Evolutionary conservation across 2,113 vertebrate genomes (phyloP).

Genomic region (Patagioenas fasciata): DNA sequence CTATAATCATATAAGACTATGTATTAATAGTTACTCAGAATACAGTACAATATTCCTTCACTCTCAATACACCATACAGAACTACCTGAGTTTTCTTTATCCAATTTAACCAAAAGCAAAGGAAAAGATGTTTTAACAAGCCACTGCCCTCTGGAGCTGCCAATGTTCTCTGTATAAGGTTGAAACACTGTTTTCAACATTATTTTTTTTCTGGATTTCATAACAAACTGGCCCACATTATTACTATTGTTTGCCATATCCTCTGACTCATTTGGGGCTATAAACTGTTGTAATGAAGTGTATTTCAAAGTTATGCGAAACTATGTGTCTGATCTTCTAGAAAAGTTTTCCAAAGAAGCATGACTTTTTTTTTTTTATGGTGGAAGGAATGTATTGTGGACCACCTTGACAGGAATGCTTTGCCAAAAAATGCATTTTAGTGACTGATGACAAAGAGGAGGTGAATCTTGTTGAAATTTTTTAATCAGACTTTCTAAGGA

Average conservation of each 20-base stretch:
- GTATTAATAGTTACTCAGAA: neutral
- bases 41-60: neutral
- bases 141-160: neutral
- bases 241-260: neutral
- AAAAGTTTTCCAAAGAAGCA: neutral
- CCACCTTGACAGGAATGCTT: rapidly evolving
- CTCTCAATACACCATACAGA: neutral
- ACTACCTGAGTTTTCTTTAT: neutral
- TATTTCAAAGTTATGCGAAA: neutral
- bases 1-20: neutral
- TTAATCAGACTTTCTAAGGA: neutral
- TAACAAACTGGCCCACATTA: neutral
- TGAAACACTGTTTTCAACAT: neutral
- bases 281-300: neutral
- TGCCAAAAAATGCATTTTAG: neutral
- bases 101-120: neutral
- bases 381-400: neutral
- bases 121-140: neutral
- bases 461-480: neutral
- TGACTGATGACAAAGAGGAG: neutral
- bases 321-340: neutral
- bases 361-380: neutral
- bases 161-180: neutral
- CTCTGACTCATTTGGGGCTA: neutral
- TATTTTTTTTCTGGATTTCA: neutral